Conservation (phyloP, 2,888 invertebrate genomes). For the Harpagoxenus sublaevis region DNA sequence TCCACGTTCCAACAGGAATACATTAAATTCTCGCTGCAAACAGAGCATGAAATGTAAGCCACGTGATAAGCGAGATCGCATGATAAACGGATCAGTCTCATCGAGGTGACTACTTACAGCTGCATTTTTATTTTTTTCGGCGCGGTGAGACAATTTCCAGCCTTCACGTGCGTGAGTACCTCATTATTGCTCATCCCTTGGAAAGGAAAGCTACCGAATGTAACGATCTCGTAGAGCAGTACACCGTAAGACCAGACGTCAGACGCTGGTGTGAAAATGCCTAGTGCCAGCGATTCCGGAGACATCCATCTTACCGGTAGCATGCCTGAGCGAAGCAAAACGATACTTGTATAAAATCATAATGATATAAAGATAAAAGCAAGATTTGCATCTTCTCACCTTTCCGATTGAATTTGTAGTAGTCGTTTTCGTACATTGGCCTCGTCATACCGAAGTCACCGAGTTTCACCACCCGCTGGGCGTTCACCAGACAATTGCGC, state of each 20-base stretch:
- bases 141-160: constrained; percentile 91
- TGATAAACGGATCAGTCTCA: neutral
- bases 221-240: constrained; percentile 94
- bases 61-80: neutral
- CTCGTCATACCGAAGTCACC: constrained; percentile 98
- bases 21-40: constrained; percentile 90
- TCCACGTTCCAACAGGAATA: constrained; percentile 93
- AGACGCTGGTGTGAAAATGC: constrained; percentile 94
- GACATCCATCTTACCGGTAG: constrained; percentile 98
- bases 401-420: constrained; percentile 95
- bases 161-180: constrained; percentile 93
- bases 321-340: constrained; percentile 88
- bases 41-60: constrained; percentile 69
- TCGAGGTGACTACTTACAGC: constrained; percentile 89
- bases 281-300: constrained; percentile 94
- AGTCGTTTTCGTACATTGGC: constrained; percentile 95
- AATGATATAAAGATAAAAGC: neutral
- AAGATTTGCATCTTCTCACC: constrained; percentile 85
- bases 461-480: constrained; percentile 91
- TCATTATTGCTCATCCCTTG: constrained; percentile 95
- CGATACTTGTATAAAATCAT: neutral
- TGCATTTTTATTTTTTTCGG: constrained; percentile 93
- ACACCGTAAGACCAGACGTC: constrained; percentile 97
- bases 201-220: constrained; percentile 96
- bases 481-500: constrained; percentile 93